phyloP scores from a whole-genome alignment of 2,797 vertebrate species.

The Falco peregrinus region DNA sequence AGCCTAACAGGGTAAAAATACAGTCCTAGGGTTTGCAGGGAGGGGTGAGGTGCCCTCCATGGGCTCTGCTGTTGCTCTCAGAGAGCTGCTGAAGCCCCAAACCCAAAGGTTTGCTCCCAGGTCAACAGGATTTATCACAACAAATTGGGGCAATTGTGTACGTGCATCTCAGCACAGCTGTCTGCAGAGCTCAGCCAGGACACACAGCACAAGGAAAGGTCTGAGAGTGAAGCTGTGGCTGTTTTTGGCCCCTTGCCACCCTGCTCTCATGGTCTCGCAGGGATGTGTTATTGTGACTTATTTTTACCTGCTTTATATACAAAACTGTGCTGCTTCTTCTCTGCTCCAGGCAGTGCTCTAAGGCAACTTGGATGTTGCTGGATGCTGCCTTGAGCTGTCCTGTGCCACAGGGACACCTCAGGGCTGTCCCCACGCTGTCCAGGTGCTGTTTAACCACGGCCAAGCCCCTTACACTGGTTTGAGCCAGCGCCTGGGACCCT shows the following conservation, averaged over 20 bases:
- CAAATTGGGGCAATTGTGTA: neutral
- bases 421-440: neutral
- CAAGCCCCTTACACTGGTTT: neutral
- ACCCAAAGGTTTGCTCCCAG: neutral
- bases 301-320: neutral
- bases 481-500: neutral
- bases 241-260: neutral
- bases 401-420: neutral
- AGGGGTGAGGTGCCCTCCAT: neutral
- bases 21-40: neutral
- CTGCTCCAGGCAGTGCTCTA: neutral
- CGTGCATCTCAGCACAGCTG: neutral
- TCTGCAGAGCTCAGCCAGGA: neutral
- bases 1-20: neutral
- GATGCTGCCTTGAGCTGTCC: neutral
- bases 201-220: rapidly evolving
- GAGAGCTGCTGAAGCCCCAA: neutral
- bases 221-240: rapidly evolving
- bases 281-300: neutral
- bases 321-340: neutral
- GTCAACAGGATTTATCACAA: neutral
- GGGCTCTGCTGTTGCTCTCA: neutral
- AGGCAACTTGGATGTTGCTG: neutral
- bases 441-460: rapidly evolving
- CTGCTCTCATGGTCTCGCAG: rapidly evolving